These are phyloP conservation scores for Boloria selene DNA, from an alignment of 2,888 invertebrate species.

Conservation along the genomic window DNA sequence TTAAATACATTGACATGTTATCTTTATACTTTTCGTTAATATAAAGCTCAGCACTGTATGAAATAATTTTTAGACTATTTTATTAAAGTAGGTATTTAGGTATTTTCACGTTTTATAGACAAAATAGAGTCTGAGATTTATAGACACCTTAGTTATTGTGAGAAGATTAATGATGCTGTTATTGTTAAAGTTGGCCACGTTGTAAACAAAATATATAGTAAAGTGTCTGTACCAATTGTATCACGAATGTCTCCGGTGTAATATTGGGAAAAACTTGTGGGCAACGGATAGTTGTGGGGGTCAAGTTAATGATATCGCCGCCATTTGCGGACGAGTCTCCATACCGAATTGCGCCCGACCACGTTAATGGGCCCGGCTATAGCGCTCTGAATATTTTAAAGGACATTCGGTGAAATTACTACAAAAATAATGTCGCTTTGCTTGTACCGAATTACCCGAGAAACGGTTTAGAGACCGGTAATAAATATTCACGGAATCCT, in stretches of 20 bases:
- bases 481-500: slow-evolving; percentile 78
- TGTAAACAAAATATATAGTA: slow-evolving; percentile 53
- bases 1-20: too few species aligned
- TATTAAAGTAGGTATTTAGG: too few species aligned
- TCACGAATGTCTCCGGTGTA: slow-evolving; percentile 69
- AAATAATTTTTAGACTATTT: too few species aligned
- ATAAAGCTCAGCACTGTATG: too few species aligned
- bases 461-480: slow-evolving; percentile 77
- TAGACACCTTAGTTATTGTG: slow-evolving; percentile 1
- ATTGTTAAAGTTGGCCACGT: slow-evolving; percentile 18
- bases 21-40: too few species aligned
- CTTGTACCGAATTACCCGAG: slow-evolving; percentile 79
- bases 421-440: slow-evolving; percentile 81
- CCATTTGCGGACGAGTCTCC: slow-evolving; percentile 78
- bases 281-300: slow-evolving; percentile 75
- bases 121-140: neutral
- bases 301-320: slow-evolving; percentile 81
- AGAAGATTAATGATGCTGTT: slow-evolving; percentile 11
- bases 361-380: slow-evolving; percentile 79
- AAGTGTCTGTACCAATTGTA: slow-evolving; percentile 48
- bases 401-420: slow-evolving; percentile 81
- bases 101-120: neutral
- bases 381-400: slow-evolving; percentile 81
- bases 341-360: slow-evolving; percentile 76
- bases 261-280: slow-evolving; percentile 78